Base-by-base conservation (phyloP, 2,113 vertebrate species). In the Pao palembangensis region DNA sequence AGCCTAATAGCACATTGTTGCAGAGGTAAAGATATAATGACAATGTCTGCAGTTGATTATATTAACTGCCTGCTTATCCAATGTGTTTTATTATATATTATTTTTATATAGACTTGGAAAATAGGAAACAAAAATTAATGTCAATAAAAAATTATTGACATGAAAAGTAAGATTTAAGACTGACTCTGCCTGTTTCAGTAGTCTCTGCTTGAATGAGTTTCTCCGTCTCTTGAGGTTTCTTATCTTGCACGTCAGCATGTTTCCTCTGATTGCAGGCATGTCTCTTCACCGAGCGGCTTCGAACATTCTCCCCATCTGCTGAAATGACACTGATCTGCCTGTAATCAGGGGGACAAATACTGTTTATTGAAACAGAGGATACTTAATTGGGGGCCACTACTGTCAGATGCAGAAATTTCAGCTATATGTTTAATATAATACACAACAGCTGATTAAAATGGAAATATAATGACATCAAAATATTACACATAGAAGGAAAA, bases 321-420 rank as follows among this genome's bases (percentile, higher is more conserved):
- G 96, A 98, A 61, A 95, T 81, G 31, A 93, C 75, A 68, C 97
- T 98, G 58, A 97, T 88, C 85, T 99, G 92, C 86, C 97, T 99
- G 81, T 16, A 18, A 23, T 4, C 34, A 13, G 25, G 16, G 21
- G 16, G 15, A 23, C 49, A 49, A 34, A 21, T 5, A 38, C 1
- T 8, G 21, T 14, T 7, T 52, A 5, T 4, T 21, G 14, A 11
- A 57, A 13, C 16, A 25, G 11, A 2, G 17, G n/a, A 10, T 1
- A 38, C 23, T 12, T 54, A 11, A 8, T 8, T 43, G 44, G 11
- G 18, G 49, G 3, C 5, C 16, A 17, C 43, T 11, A 38, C 34
- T 38, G 16, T 44, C 6, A 44, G 43, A 44, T 44, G 43, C 14
- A 44, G 13, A 17, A 10, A 38, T 16, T 44, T 44, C 13, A 44